These are phyloP conservation scores for Candidula unifasciata DNA, from an alignment of 2,888 invertebrate species.

Conservation along the genomic window DNA sequence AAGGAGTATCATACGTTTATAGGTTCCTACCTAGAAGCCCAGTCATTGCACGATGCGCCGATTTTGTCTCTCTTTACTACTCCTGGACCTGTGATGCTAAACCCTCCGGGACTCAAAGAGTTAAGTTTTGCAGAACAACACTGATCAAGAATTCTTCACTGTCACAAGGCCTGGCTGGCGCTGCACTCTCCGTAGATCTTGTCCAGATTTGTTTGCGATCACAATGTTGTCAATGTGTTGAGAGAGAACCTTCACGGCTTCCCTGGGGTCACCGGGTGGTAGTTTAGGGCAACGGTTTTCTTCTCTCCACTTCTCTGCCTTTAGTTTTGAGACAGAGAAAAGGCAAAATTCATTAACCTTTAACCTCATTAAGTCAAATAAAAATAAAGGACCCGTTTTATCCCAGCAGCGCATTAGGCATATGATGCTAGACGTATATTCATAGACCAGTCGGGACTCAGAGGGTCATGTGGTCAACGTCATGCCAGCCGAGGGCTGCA, in stretches of 20 bases:
- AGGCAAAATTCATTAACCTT: background rate
- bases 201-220: slow-evolving; percentile 57
- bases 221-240: slow-evolving; percentile 54
- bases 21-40: no score
- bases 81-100: no score
- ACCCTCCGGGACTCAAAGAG: no score
- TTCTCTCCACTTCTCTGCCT: slow-evolving; percentile 66
- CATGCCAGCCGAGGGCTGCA: no score
- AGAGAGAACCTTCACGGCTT: slow-evolving; percentile 56
- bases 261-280: slow-evolving; percentile 67
- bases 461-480: no score
- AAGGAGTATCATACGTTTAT: no score
- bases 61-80: no score
- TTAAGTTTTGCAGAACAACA: background rate
- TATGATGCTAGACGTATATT: no score
- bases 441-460: no score
- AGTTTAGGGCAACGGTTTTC: slow-evolving; percentile 68
- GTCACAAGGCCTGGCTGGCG: slow-evolving; percentile 7
- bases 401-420: no score
- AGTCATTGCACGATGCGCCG: no score
- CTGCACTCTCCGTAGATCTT: slow-evolving; percentile 56
- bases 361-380: no score
- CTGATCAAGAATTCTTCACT: slow-evolving; percentile 2
- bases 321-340: background rate
- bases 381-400: background rate